Evolutionary conservation across 2,888 invertebrate genomes (phyloP), one percentile per base, ranked within the genome.

Genomic region (Villa cingulata): DNA sequence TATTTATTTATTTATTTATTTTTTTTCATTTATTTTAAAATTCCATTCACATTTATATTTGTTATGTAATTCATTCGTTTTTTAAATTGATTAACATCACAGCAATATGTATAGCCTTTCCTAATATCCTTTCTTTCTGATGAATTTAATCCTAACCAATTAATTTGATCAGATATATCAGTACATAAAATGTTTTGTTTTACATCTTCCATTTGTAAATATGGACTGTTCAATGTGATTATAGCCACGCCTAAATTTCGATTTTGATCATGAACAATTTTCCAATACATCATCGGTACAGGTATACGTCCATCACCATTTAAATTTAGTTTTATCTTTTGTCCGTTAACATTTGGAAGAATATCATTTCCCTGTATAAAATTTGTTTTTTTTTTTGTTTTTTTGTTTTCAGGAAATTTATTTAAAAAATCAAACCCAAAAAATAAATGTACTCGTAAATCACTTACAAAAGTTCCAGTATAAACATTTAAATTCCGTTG

Each of bases 191-290:
- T 42, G 43, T 60, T 51, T 27, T 57, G 56, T 6, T 55, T 48
- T 3, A 50, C 49, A 32, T 53, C 43, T 3, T 41, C 45, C 12
- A 23, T 17, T 14, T 34, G 44, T 5, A 51, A 46, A 55, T 67
- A 67, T 1, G 71, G 70, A 57, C 72, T 68, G 54, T 72, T 72
- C 2, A 69, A 52, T 3, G 69, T 68, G 6, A 72, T 55, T 48
- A 72, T 63, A 5, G 66, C 71, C 0, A 64, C 62, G 6, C 65
- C 72, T 3, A 51, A 52, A 14, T 58, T 56, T 3, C 50, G 55
- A 2, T 50, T 46, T 4, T 63, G 62, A 46, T 71, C 63, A 53
- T 70, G 62, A 19, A 72, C 55, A 19, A 72, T 55, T 56, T 72
- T 71, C 70, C 70, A 72, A 54, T 55, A 70, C 50, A 63, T 62